Conservation (phyloP, 2,113 vertebrate genomes). For the Muntiacus muntjak region DNA sequence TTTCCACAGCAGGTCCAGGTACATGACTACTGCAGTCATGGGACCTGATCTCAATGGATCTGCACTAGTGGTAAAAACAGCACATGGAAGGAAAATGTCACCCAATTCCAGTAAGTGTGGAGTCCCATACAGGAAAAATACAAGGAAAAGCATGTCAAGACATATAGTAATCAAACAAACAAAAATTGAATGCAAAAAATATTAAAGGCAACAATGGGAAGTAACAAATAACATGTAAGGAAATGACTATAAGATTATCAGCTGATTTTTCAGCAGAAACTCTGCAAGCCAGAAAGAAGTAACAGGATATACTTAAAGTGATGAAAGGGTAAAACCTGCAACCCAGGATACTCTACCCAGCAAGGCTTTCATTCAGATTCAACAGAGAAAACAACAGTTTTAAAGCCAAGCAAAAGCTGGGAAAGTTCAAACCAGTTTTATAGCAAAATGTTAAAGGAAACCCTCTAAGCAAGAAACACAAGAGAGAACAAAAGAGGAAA, state of each 20-base stretch:
- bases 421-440: neutral
- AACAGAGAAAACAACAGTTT: neutral
- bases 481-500: neutral
- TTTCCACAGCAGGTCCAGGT: neutral
- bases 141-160: neutral
- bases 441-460: neutral
- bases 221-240: neutral
- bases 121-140: neutral
- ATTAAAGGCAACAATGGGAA: neutral
- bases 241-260: neutral
- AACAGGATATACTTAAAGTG: neutral
- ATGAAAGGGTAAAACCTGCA: neutral
- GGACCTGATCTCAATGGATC: neutral
- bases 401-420: neutral
- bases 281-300: neutral
- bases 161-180: neutral
- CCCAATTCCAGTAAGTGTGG: neutral
- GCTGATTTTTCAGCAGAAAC: neutral
- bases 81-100: neutral
- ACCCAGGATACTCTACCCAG: neutral
- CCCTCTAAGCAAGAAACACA: neutral
- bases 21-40: neutral
- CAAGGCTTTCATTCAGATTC: neutral
- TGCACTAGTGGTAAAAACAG: neutral
- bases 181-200: neutral